Percentiles rank a stretch among this genome's conserved stretches.
Evolutionary conservation across 2,888 invertebrate species (phyloP).

Genomic region (Stictocephala bisonia): DNA sequence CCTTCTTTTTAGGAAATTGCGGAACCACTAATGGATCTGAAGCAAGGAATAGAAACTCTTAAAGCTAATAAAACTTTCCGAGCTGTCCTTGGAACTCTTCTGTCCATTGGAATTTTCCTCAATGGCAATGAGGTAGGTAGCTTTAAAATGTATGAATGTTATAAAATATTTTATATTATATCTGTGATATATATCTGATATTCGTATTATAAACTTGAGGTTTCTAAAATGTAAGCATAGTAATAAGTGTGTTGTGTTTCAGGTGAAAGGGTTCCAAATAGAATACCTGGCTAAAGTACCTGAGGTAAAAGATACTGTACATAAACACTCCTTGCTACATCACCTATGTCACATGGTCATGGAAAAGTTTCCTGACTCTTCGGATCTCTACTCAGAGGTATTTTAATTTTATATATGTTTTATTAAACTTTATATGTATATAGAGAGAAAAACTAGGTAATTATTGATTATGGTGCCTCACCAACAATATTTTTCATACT

Average conservation of each 20-base stretch:
- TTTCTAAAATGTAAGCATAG: too few species aligned
- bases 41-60: constrained; percentile 94
- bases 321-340: constrained; percentile 97
- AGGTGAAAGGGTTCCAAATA: constrained; percentile 96
- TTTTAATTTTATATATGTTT: constrained; percentile 58
- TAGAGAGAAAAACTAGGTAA: too few species aligned
- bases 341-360: constrained; percentile 98
- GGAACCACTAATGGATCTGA: constrained; percentile 98
- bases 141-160: too few species aligned
- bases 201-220: too few species aligned
- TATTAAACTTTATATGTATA: too few species aligned
- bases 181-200: too few species aligned
- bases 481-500: too few species aligned
- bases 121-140: constrained; percentile 64
- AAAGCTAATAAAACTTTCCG: constrained; percentile 94
- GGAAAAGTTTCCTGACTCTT: constrained; percentile 94
- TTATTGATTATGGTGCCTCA: too few species aligned
- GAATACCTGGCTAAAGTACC: constrained; percentile 98
- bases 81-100: constrained; percentile 90
- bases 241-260: too few species aligned
- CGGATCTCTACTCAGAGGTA: constrained; percentile 97
- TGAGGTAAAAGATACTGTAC: constrained; percentile 98
- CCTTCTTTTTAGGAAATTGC: constrained; percentile 96
- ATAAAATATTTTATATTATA: too few species aligned
- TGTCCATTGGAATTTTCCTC: constrained; percentile 79